phyloP scores from a whole-genome alignment of 2,888 invertebrate species.

The Synergus japonicus region DNA sequence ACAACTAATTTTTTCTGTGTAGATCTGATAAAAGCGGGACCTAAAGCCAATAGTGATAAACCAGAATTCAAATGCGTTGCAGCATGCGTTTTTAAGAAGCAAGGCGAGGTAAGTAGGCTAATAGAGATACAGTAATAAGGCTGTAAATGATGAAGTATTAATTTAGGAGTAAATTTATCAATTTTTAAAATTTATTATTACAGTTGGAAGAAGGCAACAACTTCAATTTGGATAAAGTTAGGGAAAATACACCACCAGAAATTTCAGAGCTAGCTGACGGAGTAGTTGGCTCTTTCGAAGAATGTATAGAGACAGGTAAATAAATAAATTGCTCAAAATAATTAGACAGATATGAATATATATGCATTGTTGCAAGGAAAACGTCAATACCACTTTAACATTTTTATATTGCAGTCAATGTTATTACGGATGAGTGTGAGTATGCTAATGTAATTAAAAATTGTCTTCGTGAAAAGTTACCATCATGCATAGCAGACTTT shows the following conservation, averaged over 20 bases:
- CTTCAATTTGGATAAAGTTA: not conserved
- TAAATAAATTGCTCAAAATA: no score
- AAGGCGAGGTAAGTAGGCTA: not conserved
- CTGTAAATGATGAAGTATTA: not conserved
- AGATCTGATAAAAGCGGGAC: not conserved
- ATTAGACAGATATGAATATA: no score
- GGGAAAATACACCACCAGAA: no score
- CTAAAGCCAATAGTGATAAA: not conserved
- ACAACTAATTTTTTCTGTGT: no score
- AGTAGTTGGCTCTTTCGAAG: not conserved
- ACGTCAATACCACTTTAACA: not conserved
- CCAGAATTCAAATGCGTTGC: not conserved
- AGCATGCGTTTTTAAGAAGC: constrained; percentile 2
- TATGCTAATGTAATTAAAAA: not conserved
- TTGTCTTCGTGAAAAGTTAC: not conserved
- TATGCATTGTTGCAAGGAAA: not conserved
- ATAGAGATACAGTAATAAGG: not conserved
- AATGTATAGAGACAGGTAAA: not conserved
- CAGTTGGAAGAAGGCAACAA: not conserved
- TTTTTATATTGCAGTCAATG: constrained; percentile 8
- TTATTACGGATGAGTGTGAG: constrained; percentile 6
- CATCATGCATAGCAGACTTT: not conserved
- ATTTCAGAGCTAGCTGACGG: not conserved
- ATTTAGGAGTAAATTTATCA: not conserved
- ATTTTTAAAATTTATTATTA: not conserved